Base-by-base conservation (phyloP, 2,888 invertebrate species). In the Timandra comae region DNA sequence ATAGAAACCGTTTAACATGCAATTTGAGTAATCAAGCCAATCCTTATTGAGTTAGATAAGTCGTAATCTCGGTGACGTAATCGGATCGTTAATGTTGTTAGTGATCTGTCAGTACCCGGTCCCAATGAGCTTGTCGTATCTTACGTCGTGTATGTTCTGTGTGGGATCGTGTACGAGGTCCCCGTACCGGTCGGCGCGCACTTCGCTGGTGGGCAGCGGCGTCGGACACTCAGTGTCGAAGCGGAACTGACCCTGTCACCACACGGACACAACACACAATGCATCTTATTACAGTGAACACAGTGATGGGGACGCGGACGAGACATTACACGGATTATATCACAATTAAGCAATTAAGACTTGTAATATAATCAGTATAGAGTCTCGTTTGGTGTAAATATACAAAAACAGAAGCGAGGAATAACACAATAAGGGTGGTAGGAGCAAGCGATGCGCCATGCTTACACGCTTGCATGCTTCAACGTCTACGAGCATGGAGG, bases 181-280 rank as follows among this genome's bases (percentile, higher is more conserved):
- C 3, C 86, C 86, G 56, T 61, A 86, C 44, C 73, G 67, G 63
- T 86, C 86, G 78, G 91, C 90, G 80, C 91, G 90, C 70, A 91
- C 89, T 69, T 93, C 92, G 61, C 90, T 88, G 61, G 92, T 91
- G 43, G 93, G 92, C 64, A 94, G 88, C 70, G 90, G 90, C 59
- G 89, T 86, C 68, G 89, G 90, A 73, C 91, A 92, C 87, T 95
- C 96, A 73, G 92, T 91, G 81, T 94, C 94, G 87, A 95, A 95
- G 67, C 94, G 91, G 86, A 95, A 95, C 85, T 95, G 94, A 86
- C 94, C 94, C 93, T 95, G 91, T 52, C 65, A 70, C 70, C 70
- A 70, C 56, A 70, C 46, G 44, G 44, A 71, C 56, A 61, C 16
- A 16, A 16, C 16, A 16, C 16, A 16, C 16, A 16, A 56, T 63